phyloP scores from a whole-genome alignment of 1,140 invertebrate species.

The Drosophila guanche region DNA sequence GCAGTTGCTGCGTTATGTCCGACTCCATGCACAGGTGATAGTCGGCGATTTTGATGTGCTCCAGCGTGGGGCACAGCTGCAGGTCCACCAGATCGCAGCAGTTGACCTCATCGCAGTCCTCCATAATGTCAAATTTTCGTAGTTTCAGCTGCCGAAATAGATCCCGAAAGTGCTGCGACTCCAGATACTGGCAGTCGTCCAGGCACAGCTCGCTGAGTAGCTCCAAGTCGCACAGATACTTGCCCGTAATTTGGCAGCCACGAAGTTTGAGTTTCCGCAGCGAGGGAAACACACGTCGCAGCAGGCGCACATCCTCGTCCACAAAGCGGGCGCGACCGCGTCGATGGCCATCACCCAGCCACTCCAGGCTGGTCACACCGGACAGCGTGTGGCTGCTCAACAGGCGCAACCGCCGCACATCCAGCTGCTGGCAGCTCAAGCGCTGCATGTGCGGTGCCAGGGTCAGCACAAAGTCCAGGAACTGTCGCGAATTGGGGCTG shows the following conservation, averaged over 20 bases:
- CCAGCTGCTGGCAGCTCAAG: constrained; percentile 50
- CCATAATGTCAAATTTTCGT: constrained; percentile 75
- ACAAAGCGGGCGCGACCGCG: constrained; percentile 51
- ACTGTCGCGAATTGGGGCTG: constrained; percentile 30
- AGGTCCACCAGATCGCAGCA: constrained; percentile 70
- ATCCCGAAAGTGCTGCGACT: constrained; percentile 69
- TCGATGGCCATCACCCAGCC: constrained; percentile 34
- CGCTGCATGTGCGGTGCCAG: constrained; percentile 54
- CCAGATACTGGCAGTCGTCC: constrained; percentile 70
- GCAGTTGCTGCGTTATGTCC: constrained; percentile 61
- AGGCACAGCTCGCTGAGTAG: constrained; percentile 56
- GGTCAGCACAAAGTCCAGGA: constrained; percentile 50
- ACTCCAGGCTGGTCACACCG: constrained; percentile 48
- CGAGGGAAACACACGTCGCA: constrained; percentile 57
- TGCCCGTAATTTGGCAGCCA: constrained; percentile 66
- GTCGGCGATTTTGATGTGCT: constrained; percentile 76
- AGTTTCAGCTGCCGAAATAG: constrained; percentile 59
- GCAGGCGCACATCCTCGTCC: constrained; percentile 66
- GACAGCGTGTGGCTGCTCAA: constrained; percentile 36
- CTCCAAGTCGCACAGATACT: constrained; percentile 58
- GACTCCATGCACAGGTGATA: constrained; percentile 75
- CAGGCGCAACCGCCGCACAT: constrained; percentile 53
- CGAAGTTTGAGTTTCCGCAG: constrained; percentile 56
- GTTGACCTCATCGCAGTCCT: constrained; percentile 75
- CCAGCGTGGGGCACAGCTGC: constrained; percentile 67